phyloP scores from a whole-genome alignment of 2,797 vertebrate genomes.

The Lepidocolaptes lacrymiger region DNA sequence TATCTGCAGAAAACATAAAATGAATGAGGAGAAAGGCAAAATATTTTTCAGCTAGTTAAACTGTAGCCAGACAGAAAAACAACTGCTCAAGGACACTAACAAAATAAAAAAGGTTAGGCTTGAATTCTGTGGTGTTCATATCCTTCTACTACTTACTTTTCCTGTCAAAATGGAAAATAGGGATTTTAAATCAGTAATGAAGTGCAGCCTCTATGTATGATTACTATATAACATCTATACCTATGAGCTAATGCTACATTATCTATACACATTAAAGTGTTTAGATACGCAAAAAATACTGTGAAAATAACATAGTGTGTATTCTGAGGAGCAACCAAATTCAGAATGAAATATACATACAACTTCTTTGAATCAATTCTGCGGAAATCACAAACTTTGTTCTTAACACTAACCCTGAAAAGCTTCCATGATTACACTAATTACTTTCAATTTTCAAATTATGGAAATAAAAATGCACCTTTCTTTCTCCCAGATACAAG shows the following conservation, averaged over 20 bases:
- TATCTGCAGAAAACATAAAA: not conserved
- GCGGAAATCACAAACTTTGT: not conserved
- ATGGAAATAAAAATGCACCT: not conserved
- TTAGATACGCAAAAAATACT: not conserved
- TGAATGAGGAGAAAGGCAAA: not conserved
- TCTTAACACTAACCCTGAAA: not conserved
- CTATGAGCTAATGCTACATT: not conserved
- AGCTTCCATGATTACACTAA: not conserved
- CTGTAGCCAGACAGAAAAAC: not conserved
- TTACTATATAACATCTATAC: not conserved
- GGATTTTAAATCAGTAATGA: not conserved
- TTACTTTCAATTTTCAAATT: not conserved
- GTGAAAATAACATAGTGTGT: not conserved
- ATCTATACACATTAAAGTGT: not conserved
- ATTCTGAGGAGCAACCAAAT: not conserved
- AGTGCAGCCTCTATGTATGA: not conserved
- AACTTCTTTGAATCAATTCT: not conserved
- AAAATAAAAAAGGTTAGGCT: not conserved
- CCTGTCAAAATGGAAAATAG: not conserved
- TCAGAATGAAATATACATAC: not conserved
- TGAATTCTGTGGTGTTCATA: not conserved
- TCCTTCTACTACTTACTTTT: not conserved
- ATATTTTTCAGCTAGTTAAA: not conserved
- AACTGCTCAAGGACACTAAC: not conserved
- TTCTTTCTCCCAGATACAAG: not conserved